These are phyloP conservation scores for Calcarius lapponicus DNA, from an alignment of 2,797 vertebrate genomes.

Conservation along the genomic window DNA sequence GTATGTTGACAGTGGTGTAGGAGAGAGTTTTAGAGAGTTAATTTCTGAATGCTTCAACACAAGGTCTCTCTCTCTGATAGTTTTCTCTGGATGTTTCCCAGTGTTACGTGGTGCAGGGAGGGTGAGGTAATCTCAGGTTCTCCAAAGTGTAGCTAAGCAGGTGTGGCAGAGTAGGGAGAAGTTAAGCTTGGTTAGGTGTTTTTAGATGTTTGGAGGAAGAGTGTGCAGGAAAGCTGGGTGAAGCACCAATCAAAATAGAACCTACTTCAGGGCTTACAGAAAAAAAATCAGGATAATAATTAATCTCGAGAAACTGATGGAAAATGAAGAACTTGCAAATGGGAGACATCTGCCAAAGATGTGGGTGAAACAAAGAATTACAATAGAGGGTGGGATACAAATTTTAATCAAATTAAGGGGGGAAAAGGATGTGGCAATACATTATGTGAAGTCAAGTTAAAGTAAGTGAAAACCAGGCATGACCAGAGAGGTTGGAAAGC, in stretches of 20 bases:
- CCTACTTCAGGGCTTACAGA: background rate
- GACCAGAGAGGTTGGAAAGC: background rate
- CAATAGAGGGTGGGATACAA: conserved; percentile 1
- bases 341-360: background rate
- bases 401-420: background rate
- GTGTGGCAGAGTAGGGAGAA: background rate
- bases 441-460: background rate
- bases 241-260: background rate
- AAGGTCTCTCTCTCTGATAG: background rate
- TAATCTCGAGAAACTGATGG: background rate
- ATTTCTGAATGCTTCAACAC: background rate
- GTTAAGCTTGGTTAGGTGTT: background rate
- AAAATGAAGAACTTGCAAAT: background rate
- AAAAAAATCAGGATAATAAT: background rate
- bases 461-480: background rate
- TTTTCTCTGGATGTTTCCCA: background rate
- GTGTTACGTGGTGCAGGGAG: background rate
- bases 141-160: background rate
- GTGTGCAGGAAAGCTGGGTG: background rate
- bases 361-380: conserved; percentile 5
- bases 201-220: background rate
- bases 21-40: background rate
- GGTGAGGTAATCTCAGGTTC: background rate
- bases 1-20: background rate
- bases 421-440: background rate